phyloP scores from a whole-genome alignment of 2,888 invertebrate species.

The Erebia ligea region DNA sequence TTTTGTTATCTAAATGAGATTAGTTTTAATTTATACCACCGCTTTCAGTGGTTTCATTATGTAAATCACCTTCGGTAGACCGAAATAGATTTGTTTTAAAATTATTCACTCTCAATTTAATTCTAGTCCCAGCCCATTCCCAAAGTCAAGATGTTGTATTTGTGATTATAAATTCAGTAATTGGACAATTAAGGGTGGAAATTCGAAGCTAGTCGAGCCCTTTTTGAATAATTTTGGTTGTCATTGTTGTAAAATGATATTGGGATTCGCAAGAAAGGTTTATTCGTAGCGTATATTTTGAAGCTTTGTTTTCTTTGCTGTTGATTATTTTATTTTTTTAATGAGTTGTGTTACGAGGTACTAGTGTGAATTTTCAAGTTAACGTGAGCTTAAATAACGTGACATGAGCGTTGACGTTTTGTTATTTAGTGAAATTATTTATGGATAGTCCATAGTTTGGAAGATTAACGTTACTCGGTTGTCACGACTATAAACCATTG shows the following conservation, averaged over 20 bases:
- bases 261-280: neutral
- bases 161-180: conserved; percentile 3
- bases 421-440: too few relatives aligned
- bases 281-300: too few relatives aligned
- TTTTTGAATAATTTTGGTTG: neutral
- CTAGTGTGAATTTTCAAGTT: too few relatives aligned
- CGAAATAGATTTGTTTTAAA: conserved; percentile 7
- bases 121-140: neutral
- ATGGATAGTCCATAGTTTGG: too few relatives aligned
- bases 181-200: neutral
- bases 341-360: too few relatives aligned
- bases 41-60: neutral
- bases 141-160: neutral
- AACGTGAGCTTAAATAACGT: too few relatives aligned
- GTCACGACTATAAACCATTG: too few relatives aligned
- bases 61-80: conserved; percentile 1
- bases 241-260: neutral
- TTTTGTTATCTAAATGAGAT: neutral
- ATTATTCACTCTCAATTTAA: conserved; percentile 9
- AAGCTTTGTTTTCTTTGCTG: too few relatives aligned
- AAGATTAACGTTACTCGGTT: too few relatives aligned
- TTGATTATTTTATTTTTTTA: too few relatives aligned
- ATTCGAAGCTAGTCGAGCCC: neutral
- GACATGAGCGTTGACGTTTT: too few relatives aligned
- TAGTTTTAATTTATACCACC: conserved; percentile 3